Conservation (phyloP, 2,113 vertebrate genomes). For the Tragelaphus scriptus region DNA sequence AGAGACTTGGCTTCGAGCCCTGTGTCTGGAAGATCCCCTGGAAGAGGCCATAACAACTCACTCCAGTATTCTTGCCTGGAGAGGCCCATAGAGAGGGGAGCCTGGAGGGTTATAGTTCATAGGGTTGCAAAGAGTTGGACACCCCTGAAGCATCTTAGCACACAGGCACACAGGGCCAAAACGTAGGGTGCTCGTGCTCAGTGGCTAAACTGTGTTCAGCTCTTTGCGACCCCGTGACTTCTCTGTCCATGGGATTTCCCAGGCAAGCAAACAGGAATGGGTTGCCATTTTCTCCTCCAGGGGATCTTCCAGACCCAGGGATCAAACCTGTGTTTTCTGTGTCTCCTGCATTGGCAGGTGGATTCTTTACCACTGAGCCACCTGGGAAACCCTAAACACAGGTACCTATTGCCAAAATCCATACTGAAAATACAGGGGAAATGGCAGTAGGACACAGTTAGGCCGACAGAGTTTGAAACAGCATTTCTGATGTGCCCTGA, state of each 20-base stretch:
- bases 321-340: not conserved
- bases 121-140: not conserved
- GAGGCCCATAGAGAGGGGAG: not conserved
- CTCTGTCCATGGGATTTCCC: not conserved
- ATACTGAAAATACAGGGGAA: not conserved
- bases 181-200: rapidly evolving
- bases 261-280: not conserved
- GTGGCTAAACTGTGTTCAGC: not conserved
- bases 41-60: not conserved
- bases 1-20: not conserved
- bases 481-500: not conserved
- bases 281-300: not conserved
- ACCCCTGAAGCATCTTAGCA: not conserved
- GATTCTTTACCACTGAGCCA: not conserved
- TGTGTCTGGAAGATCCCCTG: not conserved
- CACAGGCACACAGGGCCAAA: not conserved
- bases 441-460: not conserved
- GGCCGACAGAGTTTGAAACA: not conserved
- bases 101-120: not conserved
- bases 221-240: not conserved
- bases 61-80: not conserved
- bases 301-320: not conserved
- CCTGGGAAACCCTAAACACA: not conserved
- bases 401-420: not conserved
- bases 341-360: not conserved